phyloP scores from a whole-genome alignment of 2,797 vertebrate genomes.

The Pangasius macronema region DNA sequence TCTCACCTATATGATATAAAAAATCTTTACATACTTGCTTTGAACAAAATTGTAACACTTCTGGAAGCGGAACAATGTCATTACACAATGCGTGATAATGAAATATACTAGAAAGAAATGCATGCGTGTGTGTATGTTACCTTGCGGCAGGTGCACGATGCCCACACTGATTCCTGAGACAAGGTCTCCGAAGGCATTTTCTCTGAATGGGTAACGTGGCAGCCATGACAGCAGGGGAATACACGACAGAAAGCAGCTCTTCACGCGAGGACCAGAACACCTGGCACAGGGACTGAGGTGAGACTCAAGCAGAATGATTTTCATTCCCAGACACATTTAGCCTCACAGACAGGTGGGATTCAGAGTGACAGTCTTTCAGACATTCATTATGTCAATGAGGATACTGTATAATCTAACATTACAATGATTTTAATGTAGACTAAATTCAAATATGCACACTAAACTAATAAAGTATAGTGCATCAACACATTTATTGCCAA shows the following conservation, averaged over 20 bases:
- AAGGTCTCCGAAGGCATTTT: slow-evolving; percentile 85
- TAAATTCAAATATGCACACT: neutral
- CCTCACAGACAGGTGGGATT: neutral
- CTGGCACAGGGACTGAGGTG: slow-evolving; percentile 60
- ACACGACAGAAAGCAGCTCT: slow-evolving; percentile 70
- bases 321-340: neutral
- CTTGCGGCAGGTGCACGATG: slow-evolving; percentile 83
- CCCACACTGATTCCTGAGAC: slow-evolving; percentile 90
- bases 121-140: slow-evolving; percentile 64
- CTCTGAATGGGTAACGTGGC: slow-evolving; percentile 83
- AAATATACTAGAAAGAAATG: neutral
- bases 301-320: slow-evolving; percentile 22
- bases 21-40: neutral
- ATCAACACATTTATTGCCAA: neutral
- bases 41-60: neutral
- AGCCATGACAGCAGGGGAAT: slow-evolving; percentile 87
- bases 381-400: neutral
- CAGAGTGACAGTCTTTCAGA: neutral
- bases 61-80: neutral
- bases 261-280: slow-evolving; percentile 74
- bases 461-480: neutral
- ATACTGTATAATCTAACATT: neutral
- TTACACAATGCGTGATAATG: neutral
- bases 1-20: neutral
- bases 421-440: neutral